These are phyloP conservation scores for Scaptomyza hsui DNA, from an alignment of 1,140 invertebrate genomes.

Conservation along the genomic window DNA sequence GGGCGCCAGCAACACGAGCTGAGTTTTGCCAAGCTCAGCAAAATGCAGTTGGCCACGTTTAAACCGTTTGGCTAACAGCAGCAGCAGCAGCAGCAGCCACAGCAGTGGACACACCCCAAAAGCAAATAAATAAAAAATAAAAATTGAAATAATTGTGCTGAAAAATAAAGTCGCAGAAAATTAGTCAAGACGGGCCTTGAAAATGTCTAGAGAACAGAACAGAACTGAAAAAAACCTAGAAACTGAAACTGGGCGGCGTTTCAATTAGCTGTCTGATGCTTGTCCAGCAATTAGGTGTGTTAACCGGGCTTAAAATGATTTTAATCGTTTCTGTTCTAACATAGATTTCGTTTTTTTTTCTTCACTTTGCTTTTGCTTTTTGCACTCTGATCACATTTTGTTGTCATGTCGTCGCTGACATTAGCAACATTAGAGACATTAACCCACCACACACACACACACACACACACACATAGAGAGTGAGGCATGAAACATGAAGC, in stretches of 20 bases:
- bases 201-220: slow-evolving; percentile 11
- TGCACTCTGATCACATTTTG: slow-evolving; percentile 56
- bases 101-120: slow-evolving; percentile 64
- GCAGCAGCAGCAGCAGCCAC: too few species aligned
- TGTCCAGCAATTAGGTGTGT: slow-evolving; percentile 79
- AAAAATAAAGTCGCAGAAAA: slow-evolving; percentile 40
- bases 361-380: too few species aligned
- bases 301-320: slow-evolving; percentile 65
- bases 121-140: slow-evolving; percentile 64
- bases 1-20: slow-evolving; percentile 26
- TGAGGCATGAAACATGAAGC: slow-evolving; percentile 25
- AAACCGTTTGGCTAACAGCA: slow-evolving; percentile 50
- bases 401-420: slow-evolving; percentile 71
- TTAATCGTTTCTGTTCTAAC: slow-evolving; percentile 73
- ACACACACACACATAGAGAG: slow-evolving; percentile 4
- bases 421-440: slow-evolving; percentile 40
- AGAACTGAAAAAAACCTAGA: slow-evolving; percentile 3
- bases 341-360: slow-evolving; percentile 69
- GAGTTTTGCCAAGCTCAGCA: slow-evolving; percentile 41
- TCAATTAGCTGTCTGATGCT: slow-evolving; percentile 71
- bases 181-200: slow-evolving; percentile 64
- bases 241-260: slow-evolving; percentile 51
- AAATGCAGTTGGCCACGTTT: slow-evolving; percentile 41
- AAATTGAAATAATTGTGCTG: slow-evolving; percentile 67
- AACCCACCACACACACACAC: slow-evolving; percentile 25